Conservation (phyloP, 2,113 vertebrate species). For the Struthio camelus region DNA sequence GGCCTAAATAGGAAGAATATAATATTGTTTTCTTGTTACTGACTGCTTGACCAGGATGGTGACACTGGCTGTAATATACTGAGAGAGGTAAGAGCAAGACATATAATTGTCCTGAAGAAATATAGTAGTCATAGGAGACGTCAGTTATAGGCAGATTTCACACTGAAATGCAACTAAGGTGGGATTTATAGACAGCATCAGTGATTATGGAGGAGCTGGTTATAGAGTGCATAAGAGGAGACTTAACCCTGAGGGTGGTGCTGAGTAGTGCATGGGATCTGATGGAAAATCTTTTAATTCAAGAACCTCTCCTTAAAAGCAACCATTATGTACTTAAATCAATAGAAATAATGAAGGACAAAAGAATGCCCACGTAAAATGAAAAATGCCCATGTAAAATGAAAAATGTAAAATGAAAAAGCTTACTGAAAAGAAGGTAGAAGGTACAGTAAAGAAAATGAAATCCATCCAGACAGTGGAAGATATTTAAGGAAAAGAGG, state of each 20-base stretch:
- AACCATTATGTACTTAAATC: background rate
- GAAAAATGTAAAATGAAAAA: background rate
- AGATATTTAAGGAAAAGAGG: background rate
- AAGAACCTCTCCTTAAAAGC: background rate
- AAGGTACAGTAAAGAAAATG: background rate
- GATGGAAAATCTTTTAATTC: background rate
- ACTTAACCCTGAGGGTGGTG: background rate
- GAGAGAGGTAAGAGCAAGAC: background rate
- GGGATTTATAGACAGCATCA: background rate
- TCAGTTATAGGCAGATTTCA: background rate
- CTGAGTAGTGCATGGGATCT: background rate
- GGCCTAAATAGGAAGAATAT: background rate
- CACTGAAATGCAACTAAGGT: background rate
- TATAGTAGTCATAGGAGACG: background rate
- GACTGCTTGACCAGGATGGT: background rate
- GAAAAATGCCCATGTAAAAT: background rate
- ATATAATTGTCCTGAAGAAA: background rate
- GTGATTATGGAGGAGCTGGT: background rate
- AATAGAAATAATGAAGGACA: background rate
- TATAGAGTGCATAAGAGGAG: background rate
- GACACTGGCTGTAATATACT: background rate
- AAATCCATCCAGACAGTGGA: background rate
- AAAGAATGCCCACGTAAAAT: background rate
- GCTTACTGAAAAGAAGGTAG: background rate
- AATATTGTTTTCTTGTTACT: background rate